phyloP scores from a whole-genome alignment of 37 sponge, comb jelly and placozoan species.

The Mnemiopsis leidyi region DNA sequence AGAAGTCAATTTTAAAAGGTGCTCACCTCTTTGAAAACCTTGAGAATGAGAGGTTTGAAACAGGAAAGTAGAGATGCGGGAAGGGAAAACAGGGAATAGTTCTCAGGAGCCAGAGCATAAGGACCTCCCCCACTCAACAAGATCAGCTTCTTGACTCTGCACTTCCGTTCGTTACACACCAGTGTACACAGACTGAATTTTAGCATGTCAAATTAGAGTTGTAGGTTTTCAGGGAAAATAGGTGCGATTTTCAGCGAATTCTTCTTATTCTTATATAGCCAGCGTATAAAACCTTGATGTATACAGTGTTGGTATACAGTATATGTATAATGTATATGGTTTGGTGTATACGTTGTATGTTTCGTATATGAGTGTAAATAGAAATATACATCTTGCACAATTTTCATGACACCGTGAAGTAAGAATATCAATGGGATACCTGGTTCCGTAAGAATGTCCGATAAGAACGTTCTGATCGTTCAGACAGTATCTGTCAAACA shows the following conservation, averaged over 20 bases:
- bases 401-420: no score
- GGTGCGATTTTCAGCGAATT: no score
- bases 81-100: constrained; percentile 38
- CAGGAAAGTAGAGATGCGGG: constrained; percentile 39
- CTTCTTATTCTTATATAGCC: no score
- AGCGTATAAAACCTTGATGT: no score
- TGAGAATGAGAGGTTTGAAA: constrained; percentile 20
- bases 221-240: no score
- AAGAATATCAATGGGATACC: no score
- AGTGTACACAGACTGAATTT: constrained; percentile 59
- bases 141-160: neutral
- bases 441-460: constrained; percentile 56
- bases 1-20: neutral
- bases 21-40: constrained; percentile 19
- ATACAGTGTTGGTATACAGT: no score
- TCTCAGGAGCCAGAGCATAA: constrained; percentile 48
- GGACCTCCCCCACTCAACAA: constrained; percentile 52
- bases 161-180: neutral
- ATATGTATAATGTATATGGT: no score
- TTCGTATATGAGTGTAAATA: no score
- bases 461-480: neutral
- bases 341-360: no score
- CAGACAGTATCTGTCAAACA: constrained; percentile 19
- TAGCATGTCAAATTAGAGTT: no score
- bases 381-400: no score